Base-by-base conservation (phyloP, 2,888 invertebrate genomes). In the Orthosia gracilis region DNA sequence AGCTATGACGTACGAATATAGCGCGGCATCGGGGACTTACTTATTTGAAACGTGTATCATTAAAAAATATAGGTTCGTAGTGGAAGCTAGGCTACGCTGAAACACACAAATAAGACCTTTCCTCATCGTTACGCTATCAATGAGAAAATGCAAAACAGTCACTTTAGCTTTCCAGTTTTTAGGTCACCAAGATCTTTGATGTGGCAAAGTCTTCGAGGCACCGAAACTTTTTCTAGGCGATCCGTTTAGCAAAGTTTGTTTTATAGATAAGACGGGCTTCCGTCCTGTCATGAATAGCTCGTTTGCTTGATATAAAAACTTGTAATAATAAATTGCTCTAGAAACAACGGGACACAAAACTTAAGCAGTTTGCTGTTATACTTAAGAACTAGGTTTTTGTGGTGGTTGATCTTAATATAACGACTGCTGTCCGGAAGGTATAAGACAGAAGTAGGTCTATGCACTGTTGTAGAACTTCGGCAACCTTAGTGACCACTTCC, bases 281-380 rank as follows among this genome's bases (percentile, higher is more conserved):
- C 69, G 62, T 61, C 73, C 67, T 70, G 73, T 76, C 66, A 80
- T 87, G 85, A 80, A 85, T 80, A 73, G 72, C 80, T 80, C 73
- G 76, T 83, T 87, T 67, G 40, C 72, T 77, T 76, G 75, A 75
- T 80, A 80, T 79, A 76, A 87, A 85, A 85, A 85, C 73, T 82
- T 80, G 64, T 72, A 73, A 76, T 70, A 73, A 77, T 83, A 85
- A 67, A 79, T 84, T 74, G 73, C 59, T 66, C 62, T 73, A 57
- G 67, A 76, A 74, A 81, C 86, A 86, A 71, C 70, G 76, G 64
- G 69, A 70, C 64, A 76, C 65, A 67, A 61, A 45, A 69, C 61
- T 69, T 63, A 57, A 76, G 73, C 62, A 64, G 74, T 74, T 77
- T 74, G 59, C 58, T 77, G 31, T 67, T 74, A 40, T 54, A 66